Evolutionary conservation across 2,797 vertebrate species (phyloP), one percentile per base, ranked within the genome.

Genomic region (Manis pentadactyla): DNA sequence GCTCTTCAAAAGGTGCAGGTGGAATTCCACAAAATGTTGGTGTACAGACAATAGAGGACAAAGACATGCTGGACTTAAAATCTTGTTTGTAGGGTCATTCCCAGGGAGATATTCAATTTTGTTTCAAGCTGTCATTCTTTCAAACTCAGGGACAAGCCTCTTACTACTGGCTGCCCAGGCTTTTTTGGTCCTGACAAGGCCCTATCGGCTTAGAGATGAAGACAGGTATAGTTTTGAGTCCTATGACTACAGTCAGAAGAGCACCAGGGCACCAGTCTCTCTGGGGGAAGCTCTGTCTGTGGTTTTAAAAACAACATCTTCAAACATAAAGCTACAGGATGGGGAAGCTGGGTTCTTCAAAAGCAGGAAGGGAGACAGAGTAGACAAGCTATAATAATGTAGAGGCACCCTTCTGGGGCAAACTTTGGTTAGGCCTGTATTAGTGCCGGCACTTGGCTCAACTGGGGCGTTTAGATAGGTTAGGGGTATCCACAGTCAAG

Each of bases 401-500:
- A 97, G 96, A 97, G n/a, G 14, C 34, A 46, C 55, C 90, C 59
- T 2, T 37, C 57, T 0, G 13, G 84, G 39, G 82, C 92, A 81
- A 59, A 83, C 94, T 55, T 25, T 1, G 0, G 93, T 97, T 95
- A 97, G 93, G 78, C 74, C 95, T 61, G 19, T 25, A 89, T 98
- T 98, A 97, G 97, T 95, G 90, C 34, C 5, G 82, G 68, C 39
- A 39, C 84, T 87, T 10, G 6, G 68, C 85, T 92, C 2, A 4
- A 69, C 79, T 11, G 29, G 87, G 89, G 87, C 2, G 7, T 97
- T 97, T 97, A 98, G 98, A 97, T 46, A 51, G 93, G 98, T 99
- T 99, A 99, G 97, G 34, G 96, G 96, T 31, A 1, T 92, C 66
- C 79, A 90, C 94, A 92, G 71, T 96, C 97, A 98, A 95, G 96